Evolutionary conservation across 2,888 invertebrate genomes (phyloP), one percentile per base, ranked within the genome.

Genomic region (Drosophila atripex): DNA sequence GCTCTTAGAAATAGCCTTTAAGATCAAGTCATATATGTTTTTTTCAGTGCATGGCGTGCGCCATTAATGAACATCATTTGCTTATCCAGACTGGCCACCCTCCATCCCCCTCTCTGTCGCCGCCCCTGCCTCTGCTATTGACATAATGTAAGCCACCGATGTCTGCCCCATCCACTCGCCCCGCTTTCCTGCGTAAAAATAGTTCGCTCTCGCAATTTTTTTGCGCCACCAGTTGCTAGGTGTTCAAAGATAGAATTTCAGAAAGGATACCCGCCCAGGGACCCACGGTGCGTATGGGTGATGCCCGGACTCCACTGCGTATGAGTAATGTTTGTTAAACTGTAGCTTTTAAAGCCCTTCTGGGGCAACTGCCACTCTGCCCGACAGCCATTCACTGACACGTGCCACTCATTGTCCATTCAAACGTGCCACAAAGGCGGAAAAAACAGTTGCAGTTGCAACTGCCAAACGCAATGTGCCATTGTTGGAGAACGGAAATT

Each of bases 21-120:
- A 28, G 11, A 35, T 2, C 2, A 14, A 14, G 14, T 8, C 14
- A 14, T 43, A 14, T 43, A 16, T 23, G 11, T 52, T 41, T 58
- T 11, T 53, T 2, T 25, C 32, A 52, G 56, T 73, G 43, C 61
- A 58, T 80, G 83, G 86, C 80, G 80, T 80, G 86, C 86, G 80
- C 83, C 80, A 82, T 85, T 80, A 80, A 80, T 80, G 80, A 82
- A 80, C 80, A 75, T 75, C 83, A 75, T 80, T 80, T 82, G 86
- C 83, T 79, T 85, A 82, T 77, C 83, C 77, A 80, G 80, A 85
- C 80, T 71, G 60, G 66, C 71, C 60, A 21, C n/a, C 49, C 38
- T 18, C 1, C 43, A 18, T 14, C 28, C 39, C 14, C 25, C 4
- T 39, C n/a, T n/a, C n/a, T n/a, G 11, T 11, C 30, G 35, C 3